A percentile compares a stretch with the other conserved stretches of the same genome.
These are phyloP conservation scores for Ephydatia muelleri DNA, from an alignment of 37 sponge, comb jelly and placozoan species.

Conservation along the genomic window DNA sequence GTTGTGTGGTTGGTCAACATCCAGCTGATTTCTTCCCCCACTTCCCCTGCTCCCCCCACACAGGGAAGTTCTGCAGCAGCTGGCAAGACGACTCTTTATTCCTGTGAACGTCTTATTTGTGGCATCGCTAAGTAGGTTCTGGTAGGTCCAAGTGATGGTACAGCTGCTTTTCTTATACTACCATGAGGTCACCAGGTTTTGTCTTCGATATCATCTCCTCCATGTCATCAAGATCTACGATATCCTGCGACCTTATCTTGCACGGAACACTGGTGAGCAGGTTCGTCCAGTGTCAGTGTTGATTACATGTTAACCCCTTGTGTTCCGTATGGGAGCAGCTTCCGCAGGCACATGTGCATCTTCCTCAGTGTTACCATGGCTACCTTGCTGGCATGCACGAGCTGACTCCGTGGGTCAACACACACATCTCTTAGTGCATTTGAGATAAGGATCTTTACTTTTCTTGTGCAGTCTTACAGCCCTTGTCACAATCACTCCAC, in stretches of 20 bases:
- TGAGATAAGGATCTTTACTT: neutral
- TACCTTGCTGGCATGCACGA: neutral
- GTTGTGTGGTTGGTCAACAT: too few species aligned
- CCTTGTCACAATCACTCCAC: neutral
- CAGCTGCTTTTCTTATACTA: neutral
- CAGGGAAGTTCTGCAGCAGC: constrained; percentile 41
- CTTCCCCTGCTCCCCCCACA: neutral
- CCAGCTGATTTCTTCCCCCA: neutral
- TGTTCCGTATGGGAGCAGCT: neutral
- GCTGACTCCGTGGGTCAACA: neutral
- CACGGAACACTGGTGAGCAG: neutral
- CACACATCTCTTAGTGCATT: neutral
- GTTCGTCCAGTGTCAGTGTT: neutral
- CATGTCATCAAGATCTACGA: neutral
- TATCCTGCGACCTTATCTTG: neutral
- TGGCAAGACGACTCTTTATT: constrained; percentile 47
- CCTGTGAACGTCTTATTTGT: constrained; percentile 49
- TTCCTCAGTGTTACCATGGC: neutral
- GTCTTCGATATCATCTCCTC: constrained; percentile 15
- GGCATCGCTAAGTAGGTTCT: constrained; percentile 58
- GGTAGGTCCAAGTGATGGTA: constrained; percentile 22
- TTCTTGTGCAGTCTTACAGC: neutral
- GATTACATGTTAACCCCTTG: neutral
- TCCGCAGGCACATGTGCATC: neutral
- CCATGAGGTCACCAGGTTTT: neutral